Conservation (phyloP, 2,888 invertebrate genomes). For the Lycophotia porphyrea region DNA sequence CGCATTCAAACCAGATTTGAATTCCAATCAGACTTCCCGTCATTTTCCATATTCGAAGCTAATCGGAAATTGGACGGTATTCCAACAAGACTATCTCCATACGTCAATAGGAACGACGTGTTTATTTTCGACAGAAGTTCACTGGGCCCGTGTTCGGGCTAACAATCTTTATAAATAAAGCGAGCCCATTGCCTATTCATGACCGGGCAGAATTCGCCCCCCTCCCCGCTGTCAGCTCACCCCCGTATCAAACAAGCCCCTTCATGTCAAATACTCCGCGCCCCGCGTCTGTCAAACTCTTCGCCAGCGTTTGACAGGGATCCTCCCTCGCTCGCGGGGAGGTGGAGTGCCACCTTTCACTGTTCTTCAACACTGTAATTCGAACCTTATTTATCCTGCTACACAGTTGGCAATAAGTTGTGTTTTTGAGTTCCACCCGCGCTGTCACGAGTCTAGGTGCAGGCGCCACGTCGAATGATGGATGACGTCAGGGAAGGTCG, state of each 20-base stretch:
- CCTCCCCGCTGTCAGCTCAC: constrained; percentile 83
- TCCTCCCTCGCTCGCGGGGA: constrained; percentile 88
- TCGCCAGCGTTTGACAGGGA: constrained; percentile 90
- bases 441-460: constrained; percentile 89
- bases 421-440: constrained; percentile 71
- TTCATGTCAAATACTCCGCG: constrained; percentile 90
- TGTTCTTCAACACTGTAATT: constrained; percentile 52
- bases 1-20: constrained; percentile 49
- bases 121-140: constrained; percentile 86
- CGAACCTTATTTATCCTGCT: constrained; percentile 51
- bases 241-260: constrained; percentile 90
- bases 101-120: constrained; percentile 79
- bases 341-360: constrained; percentile 86
- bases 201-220: constrained; percentile 89
- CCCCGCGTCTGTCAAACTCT: constrained; percentile 91
- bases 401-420: constrained; percentile 68
- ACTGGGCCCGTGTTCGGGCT: constrained; percentile 84
- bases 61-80: constrained; percentile 45
- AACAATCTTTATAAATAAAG: constrained; percentile 90
- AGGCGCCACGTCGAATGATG: constrained; percentile 90
- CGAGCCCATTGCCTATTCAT: constrained; percentile 90
- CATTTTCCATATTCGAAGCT: constrained; percentile 40
- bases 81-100: constrained; percentile 59
- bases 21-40: constrained; percentile 49
- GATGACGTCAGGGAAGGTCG: constrained; percentile 90